These are phyloP conservation scores for Elmis aenea DNA, from an alignment of 2,888 invertebrate genomes.

Conservation along the genomic window DNA sequence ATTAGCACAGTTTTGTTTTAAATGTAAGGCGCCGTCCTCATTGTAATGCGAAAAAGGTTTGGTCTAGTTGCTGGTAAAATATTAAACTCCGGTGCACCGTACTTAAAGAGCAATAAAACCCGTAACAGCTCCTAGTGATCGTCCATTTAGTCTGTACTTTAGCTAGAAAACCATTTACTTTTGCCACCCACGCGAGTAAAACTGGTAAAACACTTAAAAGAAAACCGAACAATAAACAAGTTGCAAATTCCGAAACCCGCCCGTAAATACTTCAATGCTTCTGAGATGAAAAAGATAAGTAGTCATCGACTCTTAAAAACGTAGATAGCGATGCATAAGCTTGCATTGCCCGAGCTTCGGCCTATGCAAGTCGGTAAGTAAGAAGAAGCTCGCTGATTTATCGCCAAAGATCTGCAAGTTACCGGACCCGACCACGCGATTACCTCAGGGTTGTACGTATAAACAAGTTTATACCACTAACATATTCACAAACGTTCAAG, in stretches of 20 bases:
- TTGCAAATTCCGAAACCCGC: conserved; percentile 20
- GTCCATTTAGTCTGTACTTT: too few species aligned
- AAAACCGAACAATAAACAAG: conserved; percentile 25
- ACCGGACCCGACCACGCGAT: conserved; percentile 30
- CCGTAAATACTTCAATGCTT: conserved; percentile 20
- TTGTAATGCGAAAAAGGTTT: too few species aligned
- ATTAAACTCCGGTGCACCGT: too few species aligned
- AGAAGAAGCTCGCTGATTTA: conserved; percentile 28
- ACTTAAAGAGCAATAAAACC: too few species aligned
- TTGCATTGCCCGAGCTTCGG: conserved; percentile 13
- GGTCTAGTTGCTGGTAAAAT: too few species aligned
- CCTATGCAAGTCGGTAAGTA: conserved; percentile 12
- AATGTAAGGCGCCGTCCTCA: too few species aligned
- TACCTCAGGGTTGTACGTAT: conserved; percentile 29
- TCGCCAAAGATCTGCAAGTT: conserved; percentile 28
- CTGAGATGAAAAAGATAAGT: conserved; percentile 20
- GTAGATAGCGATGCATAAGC: conserved; percentile 20
- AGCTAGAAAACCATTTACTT: conserved; percentile 17
- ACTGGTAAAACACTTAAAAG: conserved; percentile 29
- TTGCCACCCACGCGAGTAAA: conserved; percentile 28
- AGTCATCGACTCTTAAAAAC: conserved; percentile 14
- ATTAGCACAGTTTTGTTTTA: too few species aligned
- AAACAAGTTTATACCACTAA: conserved; percentile 39
- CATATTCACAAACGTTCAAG: conserved; percentile 42
- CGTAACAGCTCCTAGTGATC: too few species aligned